Base-by-base conservation (phyloP, 2,113 vertebrate species). In the Ptyas mucosa region DNA sequence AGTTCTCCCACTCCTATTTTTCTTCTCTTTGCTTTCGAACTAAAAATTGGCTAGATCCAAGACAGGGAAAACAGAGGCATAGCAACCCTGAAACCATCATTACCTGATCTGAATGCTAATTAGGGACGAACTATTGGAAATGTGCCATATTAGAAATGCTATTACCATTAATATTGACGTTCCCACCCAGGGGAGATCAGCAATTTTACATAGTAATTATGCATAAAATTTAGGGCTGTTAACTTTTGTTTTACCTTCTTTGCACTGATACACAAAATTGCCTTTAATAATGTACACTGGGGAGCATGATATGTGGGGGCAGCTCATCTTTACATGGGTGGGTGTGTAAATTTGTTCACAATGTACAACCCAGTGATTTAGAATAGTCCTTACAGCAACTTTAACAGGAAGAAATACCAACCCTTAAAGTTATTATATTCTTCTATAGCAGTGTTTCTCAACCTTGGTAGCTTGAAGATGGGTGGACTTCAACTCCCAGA, bases 181-280 rank as follows among this genome's bases (percentile, higher is more conserved):
- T 95, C 90, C 94, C 49, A 55, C 97, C 95, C 96, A 61, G 91
- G 96, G 96, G 96, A 97, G 96, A 96, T 91, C 91, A 95, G 94
- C 94, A 97, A 96, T 96, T 97, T 97, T 97, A 94, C 97, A 97
- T 95, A 97, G 95, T 93, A 96, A 94, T 96, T 94, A 96, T 95
- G 96, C 93, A 95, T 97, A 97, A 96, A 96, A 97, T 97, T 97
- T 96, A 93, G 95, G 95, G 96, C 87, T 94, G 94, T 95, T 94
- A 95, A 95, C 95, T 96, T 95, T 92, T 64, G 95, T 94, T 96
- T 95, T 94, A n/a, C 94, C 94, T 96, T 95, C 95, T 96, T 96
- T 96, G 95, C 94, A 95, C 54, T 8, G 39, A 51, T 87, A 90
- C 95, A 95, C 95, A 94, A 94, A 97, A 97, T 95, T 94, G 95